These are phyloP conservation scores for Actenoides lindsayi DNA, from an alignment of 2,113 vertebrate species.

Conservation along the genomic window DNA sequence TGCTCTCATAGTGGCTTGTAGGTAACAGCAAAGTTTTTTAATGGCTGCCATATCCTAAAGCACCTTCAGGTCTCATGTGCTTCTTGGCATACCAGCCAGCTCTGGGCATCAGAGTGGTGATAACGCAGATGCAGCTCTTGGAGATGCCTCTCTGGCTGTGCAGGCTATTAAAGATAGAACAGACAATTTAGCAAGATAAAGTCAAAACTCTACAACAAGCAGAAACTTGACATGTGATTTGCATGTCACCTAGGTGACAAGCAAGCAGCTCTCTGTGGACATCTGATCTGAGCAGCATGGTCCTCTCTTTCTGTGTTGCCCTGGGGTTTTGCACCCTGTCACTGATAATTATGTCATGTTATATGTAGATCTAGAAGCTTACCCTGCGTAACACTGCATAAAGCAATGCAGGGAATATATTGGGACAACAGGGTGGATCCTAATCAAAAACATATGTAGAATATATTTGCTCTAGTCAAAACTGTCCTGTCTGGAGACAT, in stretches of 20 bases:
- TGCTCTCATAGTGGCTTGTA: not conserved
- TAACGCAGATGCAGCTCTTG: not conserved
- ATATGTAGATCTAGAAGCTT: not conserved
- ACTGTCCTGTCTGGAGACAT: not conserved
- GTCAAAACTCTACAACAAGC: not conserved
- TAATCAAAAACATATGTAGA: conserved; percentile 23
- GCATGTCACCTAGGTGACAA: not conserved
- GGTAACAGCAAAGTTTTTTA: not conserved
- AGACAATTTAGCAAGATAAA: not conserved
- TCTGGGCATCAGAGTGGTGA: not conserved
- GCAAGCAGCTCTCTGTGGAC: not conserved
- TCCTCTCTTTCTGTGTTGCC: not conserved
- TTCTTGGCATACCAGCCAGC: not conserved
- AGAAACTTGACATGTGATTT: not conserved
- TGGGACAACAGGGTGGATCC: not conserved
- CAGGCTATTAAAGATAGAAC: not conserved
- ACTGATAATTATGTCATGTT: conserved; percentile 14
- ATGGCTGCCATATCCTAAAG: not conserved
- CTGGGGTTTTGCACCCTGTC: conserved; percentile 12
- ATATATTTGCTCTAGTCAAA: conserved; percentile 13
- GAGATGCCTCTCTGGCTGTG: not conserved
- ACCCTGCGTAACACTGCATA: not conserved
- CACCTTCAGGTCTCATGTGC: accelerated
- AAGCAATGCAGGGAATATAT: not conserved
- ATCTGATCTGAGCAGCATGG: not conserved